phyloP scores from a whole-genome alignment of 1,140 invertebrate species.

The Brachionus manjavacas region DNA sequence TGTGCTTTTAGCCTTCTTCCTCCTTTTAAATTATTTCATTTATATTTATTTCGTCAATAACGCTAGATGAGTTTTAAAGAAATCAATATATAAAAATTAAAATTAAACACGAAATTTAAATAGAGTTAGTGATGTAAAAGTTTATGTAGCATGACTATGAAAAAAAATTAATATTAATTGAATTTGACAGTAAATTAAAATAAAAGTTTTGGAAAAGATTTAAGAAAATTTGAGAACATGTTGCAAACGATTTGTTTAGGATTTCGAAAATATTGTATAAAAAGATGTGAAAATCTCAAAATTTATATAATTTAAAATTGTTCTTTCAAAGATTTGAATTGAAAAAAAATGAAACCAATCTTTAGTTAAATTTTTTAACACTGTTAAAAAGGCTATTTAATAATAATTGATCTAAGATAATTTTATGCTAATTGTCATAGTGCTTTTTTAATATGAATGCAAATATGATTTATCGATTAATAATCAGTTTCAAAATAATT shows the following conservation, averaged over 20 bases:
- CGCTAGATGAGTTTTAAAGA: not conserved
- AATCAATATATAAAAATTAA: not conserved
- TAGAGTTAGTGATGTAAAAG: not conserved
- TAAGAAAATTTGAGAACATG: not conserved
- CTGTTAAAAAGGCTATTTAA: too few species aligned
- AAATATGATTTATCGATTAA: not conserved
- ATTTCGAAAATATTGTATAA: too few species aligned
- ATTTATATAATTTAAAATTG: not conserved
- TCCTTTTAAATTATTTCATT: not conserved
- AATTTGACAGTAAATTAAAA: not conserved
- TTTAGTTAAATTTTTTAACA: too few species aligned
- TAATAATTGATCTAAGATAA: not conserved
- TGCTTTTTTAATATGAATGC: not conserved
- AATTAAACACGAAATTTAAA: not conserved
- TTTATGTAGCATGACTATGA: not conserved
- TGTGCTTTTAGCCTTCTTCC: not conserved
- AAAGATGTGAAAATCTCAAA: not conserved
- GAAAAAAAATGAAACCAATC: too few species aligned
- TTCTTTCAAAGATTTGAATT: not conserved
- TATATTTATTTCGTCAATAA: not conserved
- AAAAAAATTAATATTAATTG: not conserved
- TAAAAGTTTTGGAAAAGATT: too few species aligned
- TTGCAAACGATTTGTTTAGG: too few species aligned
- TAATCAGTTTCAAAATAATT: not conserved
- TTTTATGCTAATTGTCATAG: not conserved